Evolutionary conservation across 2,888 invertebrate species (phyloP).

Genomic region (Xestobium rufovillosum): DNA sequence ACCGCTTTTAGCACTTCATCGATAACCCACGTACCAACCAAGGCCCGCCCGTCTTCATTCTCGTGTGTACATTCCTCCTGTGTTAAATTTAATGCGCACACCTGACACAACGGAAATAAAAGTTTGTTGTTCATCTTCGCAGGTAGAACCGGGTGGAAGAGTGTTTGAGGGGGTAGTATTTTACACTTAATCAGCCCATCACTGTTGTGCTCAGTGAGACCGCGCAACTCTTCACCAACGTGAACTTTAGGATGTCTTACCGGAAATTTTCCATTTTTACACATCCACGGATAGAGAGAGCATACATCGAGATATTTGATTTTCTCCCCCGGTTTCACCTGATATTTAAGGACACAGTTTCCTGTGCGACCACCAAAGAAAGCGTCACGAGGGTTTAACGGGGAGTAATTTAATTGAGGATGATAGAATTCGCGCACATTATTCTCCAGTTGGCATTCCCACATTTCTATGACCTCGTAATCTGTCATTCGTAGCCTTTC

Average conservation of each 20-base stretch:
- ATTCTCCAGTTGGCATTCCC: constrained; percentile 4
- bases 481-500: no score
- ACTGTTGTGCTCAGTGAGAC: neutral
- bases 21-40: constrained; percentile 21
- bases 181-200: constrained; percentile 13
- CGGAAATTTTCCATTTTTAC: constrained; percentile 24
- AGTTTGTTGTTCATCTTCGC: no score
- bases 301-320: no score
- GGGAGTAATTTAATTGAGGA: no score
- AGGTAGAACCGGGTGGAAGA: constrained; percentile 28
- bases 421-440: no score
- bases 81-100: constrained; percentile 23
- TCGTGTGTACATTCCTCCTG: constrained; percentile 28
- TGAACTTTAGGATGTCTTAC: constrained; percentile 24
- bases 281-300: no score
- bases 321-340: no score
- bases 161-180: constrained; percentile 21
- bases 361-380: constrained; percentile 26
- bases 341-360: constrained; percentile 12
- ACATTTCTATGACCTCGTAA: neutral
- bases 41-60: constrained; percentile 22
- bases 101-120: constrained; percentile 30
- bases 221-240: constrained; percentile 13
- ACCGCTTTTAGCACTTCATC: constrained; percentile 21
- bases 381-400: constrained; percentile 21